phyloP scores from a whole-genome alignment of 2,797 vertebrate genomes.

The Artibeus jamaicensis region DNA sequence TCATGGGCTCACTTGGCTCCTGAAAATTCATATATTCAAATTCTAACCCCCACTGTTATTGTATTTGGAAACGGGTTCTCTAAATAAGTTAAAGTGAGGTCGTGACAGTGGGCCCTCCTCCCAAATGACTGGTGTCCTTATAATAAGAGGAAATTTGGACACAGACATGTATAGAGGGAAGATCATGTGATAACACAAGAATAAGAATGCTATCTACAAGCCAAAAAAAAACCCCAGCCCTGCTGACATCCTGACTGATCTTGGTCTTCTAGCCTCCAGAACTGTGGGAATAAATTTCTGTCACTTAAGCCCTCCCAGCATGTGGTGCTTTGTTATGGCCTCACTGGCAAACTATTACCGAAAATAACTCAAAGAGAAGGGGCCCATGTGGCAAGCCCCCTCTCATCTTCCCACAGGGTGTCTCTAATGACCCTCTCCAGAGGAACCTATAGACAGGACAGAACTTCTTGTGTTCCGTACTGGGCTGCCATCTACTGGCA shows the following conservation, averaged over 20 bases:
- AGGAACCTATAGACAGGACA: background rate
- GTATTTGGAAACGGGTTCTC: background rate
- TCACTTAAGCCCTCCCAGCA: background rate
- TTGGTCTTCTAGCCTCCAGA: background rate
- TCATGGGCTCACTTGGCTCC: background rate
- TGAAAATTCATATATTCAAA: background rate
- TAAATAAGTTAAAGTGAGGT: background rate
- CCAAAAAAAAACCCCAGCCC: background rate
- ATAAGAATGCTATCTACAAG: background rate
- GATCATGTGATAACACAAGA: background rate
- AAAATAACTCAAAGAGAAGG: background rate
- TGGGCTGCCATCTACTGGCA: background rate
- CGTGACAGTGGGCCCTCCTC: background rate
- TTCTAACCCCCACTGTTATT: background rate
- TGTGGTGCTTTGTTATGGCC: background rate
- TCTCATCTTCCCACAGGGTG: background rate
- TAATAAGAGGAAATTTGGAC: background rate
- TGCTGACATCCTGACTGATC: background rate
- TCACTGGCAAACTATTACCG: background rate
- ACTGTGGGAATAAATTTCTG: background rate
- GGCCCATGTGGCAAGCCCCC: background rate
- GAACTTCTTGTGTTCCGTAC: background rate
- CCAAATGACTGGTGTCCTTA: background rate
- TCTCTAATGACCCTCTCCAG: background rate
- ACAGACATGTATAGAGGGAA: background rate